A percentile compares a stretch with the other conserved stretches of the same genome.
These are phyloP conservation scores for Trachelus stipa DNA, from an alignment of 2,888 invertebrate species.

Conservation along the genomic window DNA sequence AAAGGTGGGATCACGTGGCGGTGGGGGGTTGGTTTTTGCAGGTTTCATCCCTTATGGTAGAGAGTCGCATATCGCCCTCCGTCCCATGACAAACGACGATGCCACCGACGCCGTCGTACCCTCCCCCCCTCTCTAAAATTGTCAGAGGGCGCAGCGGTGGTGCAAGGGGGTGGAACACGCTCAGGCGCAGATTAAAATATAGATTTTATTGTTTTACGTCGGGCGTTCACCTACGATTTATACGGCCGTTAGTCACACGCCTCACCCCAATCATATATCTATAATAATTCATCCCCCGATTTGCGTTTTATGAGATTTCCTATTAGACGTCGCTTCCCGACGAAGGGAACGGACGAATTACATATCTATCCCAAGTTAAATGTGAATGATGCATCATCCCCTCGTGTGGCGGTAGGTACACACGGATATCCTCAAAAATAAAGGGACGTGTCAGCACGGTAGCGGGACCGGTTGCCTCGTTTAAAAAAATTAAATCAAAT, in stretches of 20 bases:
- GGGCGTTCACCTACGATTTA: slow-evolving; percentile 52
- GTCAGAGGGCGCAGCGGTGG: slow-evolving; percentile 25
- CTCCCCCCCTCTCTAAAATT: slow-evolving; percentile 24
- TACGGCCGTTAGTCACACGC: slow-evolving; percentile 55
- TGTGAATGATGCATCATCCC: too few species aligned
- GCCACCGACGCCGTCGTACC: slow-evolving; percentile 23
- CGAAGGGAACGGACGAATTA: too few species aligned
- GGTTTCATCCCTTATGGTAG: slow-evolving; percentile 36
- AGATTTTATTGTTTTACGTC: slow-evolving; percentile 62
- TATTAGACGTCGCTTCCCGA: slow-evolving; percentile 3
- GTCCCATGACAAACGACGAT: slow-evolving; percentile 54
- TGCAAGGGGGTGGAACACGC: slow-evolving; percentile 23
- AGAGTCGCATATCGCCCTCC: slow-evolving; percentile 22
- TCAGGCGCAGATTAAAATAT: slow-evolving; percentile 60
- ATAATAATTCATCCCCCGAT: slow-evolving; percentile 20
- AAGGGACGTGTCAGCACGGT: too few species aligned
- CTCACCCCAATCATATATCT: slow-evolving; percentile 44
- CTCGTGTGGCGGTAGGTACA: too few species aligned
- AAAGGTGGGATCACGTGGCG: slow-evolving; percentile 29
- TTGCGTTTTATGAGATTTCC: slow-evolving; percentile 29
- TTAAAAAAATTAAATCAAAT: too few species aligned
- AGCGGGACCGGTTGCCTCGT: too few species aligned
- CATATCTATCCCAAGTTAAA: too few species aligned
- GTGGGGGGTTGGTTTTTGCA: slow-evolving; percentile 41
- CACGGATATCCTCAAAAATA: too few species aligned